Percentiles rank a stretch among this genome's conserved stretches.
phyloP scores from a whole-genome alignment of 2,797 vertebrate genomes.

The Sciurus carolinensis region DNA sequence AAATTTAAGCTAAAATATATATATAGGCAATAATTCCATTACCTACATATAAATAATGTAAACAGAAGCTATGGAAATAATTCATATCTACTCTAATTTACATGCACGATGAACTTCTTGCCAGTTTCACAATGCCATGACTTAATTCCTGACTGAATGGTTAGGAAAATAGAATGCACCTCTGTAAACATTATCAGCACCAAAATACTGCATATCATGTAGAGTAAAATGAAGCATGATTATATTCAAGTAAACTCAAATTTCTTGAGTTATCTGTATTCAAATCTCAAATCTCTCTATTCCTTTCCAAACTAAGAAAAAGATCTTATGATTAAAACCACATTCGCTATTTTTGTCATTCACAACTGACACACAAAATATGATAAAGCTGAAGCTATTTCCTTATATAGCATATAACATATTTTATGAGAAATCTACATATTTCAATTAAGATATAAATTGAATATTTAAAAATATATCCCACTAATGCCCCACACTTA shows the following conservation, averaged over 20 bases:
- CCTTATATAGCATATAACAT: neutral
- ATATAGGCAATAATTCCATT: constrained; percentile 25
- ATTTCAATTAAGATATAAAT: constrained; percentile 4
- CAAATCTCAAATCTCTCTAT: constrained; percentile 25
- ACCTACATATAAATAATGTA: constrained; percentile 56
- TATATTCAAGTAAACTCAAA: constrained; percentile 52
- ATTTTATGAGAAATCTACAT: constrained; percentile 8
- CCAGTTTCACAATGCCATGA: neutral
- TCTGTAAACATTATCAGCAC: constrained; percentile 22
- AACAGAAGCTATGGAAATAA: constrained; percentile 74
- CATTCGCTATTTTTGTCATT: neutral
- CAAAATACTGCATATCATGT: neutral
- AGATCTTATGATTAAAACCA: constrained; percentile 20
- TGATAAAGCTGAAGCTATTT: constrained; percentile 1
- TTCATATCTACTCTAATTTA: constrained; percentile 35
- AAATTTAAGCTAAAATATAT: constrained; percentile 35
- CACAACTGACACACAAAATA: neutral
- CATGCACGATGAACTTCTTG: neutral
- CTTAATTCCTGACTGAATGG: constrained; percentile 32
- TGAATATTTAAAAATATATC: constrained; percentile 23
- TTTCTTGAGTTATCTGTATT: constrained; percentile 23
- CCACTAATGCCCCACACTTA: neutral
- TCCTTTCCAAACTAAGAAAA: constrained; percentile 65
- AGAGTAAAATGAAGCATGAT: constrained; percentile 24
- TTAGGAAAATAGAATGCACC: constrained; percentile 11